phyloP scores from a whole-genome alignment of 2,797 vertebrate genomes.

The Novumbra hubbsi region DNA sequence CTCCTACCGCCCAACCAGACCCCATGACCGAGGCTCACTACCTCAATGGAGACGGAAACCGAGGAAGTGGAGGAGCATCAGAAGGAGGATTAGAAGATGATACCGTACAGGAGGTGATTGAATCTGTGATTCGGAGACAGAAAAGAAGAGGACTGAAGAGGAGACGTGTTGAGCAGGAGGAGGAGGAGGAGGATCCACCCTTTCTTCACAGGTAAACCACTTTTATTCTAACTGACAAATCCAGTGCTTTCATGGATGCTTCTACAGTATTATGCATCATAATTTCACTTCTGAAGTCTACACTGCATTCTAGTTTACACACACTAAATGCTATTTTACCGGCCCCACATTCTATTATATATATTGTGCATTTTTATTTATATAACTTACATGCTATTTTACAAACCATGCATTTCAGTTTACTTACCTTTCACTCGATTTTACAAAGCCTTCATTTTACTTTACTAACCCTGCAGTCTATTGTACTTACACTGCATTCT shows the following conservation, averaged over 20 bases:
- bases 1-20: slow-evolving; percentile 33
- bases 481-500: too few relatives aligned
- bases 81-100: slow-evolving; percentile 38
- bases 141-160: slow-evolving; percentile 80
- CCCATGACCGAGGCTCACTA: slow-evolving; percentile 24
- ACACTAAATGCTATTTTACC: too few relatives aligned
- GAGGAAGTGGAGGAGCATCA: slow-evolving; percentile 47
- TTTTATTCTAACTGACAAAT: not conserved
- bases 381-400: not conserved
- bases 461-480: too few relatives aligned
- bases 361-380: too few relatives aligned
- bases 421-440: too few relatives aligned
- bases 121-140: slow-evolving; percentile 81
- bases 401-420: not conserved
- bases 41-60: slow-evolving; percentile 50
- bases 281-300: not conserved
- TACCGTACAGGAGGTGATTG: slow-evolving; percentile 75
- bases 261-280: not conserved
- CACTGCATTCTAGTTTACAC: too few relatives aligned
- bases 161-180: slow-evolving; percentile 77
- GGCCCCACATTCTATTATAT: too few relatives aligned
- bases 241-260: not conserved
- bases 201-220: slow-evolving; percentile 68
- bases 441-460: too few relatives aligned
- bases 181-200: slow-evolving; percentile 77